These are phyloP conservation scores for Ephydatia muelleri DNA, from an alignment of 37 sponge, comb jelly and placozoan species.

Conservation along the genomic window DNA sequence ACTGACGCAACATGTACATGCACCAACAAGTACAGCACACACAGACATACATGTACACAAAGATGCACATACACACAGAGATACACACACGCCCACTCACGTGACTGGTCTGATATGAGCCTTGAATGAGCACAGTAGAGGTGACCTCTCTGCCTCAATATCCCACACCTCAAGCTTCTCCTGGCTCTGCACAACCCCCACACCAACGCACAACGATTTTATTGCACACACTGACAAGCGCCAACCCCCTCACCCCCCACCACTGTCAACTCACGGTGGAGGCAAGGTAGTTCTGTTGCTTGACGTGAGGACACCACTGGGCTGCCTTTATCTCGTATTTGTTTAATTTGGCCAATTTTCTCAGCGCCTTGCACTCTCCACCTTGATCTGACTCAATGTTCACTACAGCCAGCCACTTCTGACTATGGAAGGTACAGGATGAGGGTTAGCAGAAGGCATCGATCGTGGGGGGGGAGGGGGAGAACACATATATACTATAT, in stretches of 20 bases:
- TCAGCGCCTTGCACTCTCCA: conserved; percentile 43
- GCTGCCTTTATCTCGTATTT: conserved; percentile 78
- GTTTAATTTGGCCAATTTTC: conserved; percentile 66
- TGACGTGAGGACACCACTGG: conserved; percentile 77
- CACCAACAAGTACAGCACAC: not conserved
- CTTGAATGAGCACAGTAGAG: conserved; percentile 61
- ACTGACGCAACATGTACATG: not conserved
- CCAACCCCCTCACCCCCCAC: not conserved
- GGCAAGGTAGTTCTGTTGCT: conserved; percentile 48
- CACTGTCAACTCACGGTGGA: conserved; percentile 59
- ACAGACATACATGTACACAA: not conserved
- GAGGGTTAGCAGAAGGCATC: not conserved
- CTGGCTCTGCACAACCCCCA: conserved; percentile 58
- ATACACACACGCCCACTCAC: conserved; percentile 10
- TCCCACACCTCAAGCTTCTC: conserved; percentile 86
- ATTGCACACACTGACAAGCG: not conserved
- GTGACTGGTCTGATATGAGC: conserved; percentile 81
- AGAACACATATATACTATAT: not conserved
- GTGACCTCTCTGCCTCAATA: conserved; percentile 56
- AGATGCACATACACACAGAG: not conserved
- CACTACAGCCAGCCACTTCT: conserved; percentile 79
- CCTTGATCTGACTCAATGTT: conserved; percentile 1
- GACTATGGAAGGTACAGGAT: no score
- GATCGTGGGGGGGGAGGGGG: not conserved
- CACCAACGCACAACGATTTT: not conserved